Base-by-base conservation (phyloP, 2,113 vertebrate species). In the Petrocephalus zakoni region DNA sequence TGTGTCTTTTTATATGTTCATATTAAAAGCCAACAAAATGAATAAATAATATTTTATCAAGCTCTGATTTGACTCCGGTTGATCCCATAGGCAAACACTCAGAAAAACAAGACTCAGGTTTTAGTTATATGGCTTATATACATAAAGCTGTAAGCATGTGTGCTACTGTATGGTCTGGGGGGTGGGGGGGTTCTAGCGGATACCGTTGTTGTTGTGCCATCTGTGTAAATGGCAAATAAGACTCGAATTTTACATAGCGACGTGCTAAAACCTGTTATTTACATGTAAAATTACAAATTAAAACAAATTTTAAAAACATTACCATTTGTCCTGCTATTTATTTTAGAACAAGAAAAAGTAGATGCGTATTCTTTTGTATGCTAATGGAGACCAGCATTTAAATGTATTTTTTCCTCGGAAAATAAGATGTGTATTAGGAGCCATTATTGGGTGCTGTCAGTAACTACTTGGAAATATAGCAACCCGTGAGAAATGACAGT, bases 1-100 rank as follows among this genome's bases (percentile, higher is more conserved):
- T 92, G 92, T 94, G 87, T 94, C 91, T 92, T 95, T 95, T 95
- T 95, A 95, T 93, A 95, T 96, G 95, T 96, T 96, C 95, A 94
- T 95, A 96, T 95, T 95, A 95, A 95, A 95, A 95, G 93, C 94
- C 94, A 95, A 96, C 95, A 95, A 95, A 95, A 95, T 93, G 92
- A 91, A 92, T 90, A 95, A 95, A 95, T 95, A 94, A 95, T 96
- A 96, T 96, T 96, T 96, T 96, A 96, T 95, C 94, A 96, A 94
- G 93, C 93, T 94, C 93, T 92, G 92, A 95, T 94, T 96, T 90
- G 94, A 93, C 93, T 95, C 93, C 92, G 94, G 89, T 94, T 94
- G 95, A 94, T 95, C 91, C 78, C 90, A 90, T 61, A 87, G 55
- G 86, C 86, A 86, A n/a, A 86, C 52, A 55, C 84, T 86, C n/a